A percentile compares a stretch with the other conserved stretches of the same genome.
phyloP scores from a whole-genome alignment of 1,140 invertebrate species.

The Euura lappo region DNA sequence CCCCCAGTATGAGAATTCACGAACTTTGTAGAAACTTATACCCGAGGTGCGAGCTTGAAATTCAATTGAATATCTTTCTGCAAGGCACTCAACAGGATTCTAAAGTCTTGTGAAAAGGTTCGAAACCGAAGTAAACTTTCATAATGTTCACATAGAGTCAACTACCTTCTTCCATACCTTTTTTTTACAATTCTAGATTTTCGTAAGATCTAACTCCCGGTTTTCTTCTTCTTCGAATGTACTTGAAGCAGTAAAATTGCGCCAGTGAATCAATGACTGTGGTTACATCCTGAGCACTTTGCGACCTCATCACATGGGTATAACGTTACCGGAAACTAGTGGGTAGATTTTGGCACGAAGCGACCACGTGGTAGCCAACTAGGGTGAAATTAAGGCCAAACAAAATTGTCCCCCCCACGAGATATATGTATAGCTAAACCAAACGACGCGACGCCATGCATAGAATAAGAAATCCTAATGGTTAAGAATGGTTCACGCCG shows the following conservation, averaged over 20 bases:
- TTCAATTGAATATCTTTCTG: background rate
- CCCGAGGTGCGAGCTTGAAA: background rate
- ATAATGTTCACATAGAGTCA: no score
- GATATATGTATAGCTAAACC: background rate
- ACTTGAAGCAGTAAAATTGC: no score
- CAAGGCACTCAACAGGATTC: no score
- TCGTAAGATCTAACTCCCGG: no score
- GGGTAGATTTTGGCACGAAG: background rate
- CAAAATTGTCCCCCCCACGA: background rate
- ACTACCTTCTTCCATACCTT: no score
- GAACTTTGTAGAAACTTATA: background rate
- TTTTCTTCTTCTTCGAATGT: no score
- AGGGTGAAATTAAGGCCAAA: background rate
- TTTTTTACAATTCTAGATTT: no score
- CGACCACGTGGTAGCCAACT: background rate
- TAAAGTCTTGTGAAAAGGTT: no score
- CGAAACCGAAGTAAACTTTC: no score
- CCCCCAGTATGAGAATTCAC: background rate
- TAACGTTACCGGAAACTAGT: background rate
- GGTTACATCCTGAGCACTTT: background rate
- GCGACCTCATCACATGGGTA: background rate
- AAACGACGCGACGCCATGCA: background rate
- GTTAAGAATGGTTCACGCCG: constrained; percentile 1
- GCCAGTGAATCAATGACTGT: background rate
- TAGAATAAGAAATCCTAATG: constrained; percentile 2